These are phyloP conservation scores for Rhodophaea formosa DNA, from an alignment of 2,888 invertebrate species.

Conservation along the genomic window DNA sequence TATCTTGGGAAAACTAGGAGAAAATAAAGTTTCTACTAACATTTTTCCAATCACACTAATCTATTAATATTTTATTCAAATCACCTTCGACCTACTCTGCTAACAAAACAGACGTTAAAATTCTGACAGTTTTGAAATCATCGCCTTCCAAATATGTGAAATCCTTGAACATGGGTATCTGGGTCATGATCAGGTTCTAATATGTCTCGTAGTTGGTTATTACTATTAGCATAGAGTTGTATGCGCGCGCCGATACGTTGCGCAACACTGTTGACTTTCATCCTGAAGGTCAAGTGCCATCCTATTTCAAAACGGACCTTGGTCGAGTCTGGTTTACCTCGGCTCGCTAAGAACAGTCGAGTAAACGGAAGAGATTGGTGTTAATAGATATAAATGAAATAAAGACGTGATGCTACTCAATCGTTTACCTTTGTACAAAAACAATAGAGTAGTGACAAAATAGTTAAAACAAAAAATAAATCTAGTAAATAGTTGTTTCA, in stretches of 20 bases:
- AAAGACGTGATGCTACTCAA: slow-evolving; percentile 47
- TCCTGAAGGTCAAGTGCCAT: slow-evolving; percentile 81
- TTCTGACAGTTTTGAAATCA: slow-evolving; percentile 73
- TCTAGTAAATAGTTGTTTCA: slow-evolving; percentile 25
- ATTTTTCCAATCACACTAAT: slow-evolving; percentile 4
- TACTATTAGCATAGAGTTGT: slow-evolving; percentile 76
- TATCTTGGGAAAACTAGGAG: slow-evolving; percentile 22
- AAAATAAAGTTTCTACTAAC: slow-evolving; percentile 15
- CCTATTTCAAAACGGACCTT: slow-evolving; percentile 80
- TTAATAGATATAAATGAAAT: slow-evolving; percentile 65
- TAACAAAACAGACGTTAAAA: slow-evolving; percentile 66
- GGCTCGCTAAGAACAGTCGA: slow-evolving; percentile 57
- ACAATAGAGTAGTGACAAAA: slow-evolving; percentile 6
- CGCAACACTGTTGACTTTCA: slow-evolving; percentile 79
- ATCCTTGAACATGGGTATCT: slow-evolving; percentile 77
- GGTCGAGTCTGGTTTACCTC: slow-evolving; percentile 76
- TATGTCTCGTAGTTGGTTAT: slow-evolving; percentile 73
- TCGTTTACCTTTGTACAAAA: slow-evolving; percentile 40
- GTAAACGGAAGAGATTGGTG: slow-evolving; percentile 70
- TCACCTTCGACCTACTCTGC: slow-evolving; percentile 47
- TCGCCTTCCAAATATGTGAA: slow-evolving; percentile 78
- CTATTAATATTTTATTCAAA: slow-evolving; percentile 35
- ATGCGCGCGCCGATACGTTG: slow-evolving; percentile 66
- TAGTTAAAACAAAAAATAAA: not conserved
- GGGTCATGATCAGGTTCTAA: slow-evolving; percentile 78